Evolutionary conservation across 2,888 invertebrate genomes (phyloP), one percentile per base, ranked within the genome.

Genomic region (Sicus ferrugineus): DNA sequence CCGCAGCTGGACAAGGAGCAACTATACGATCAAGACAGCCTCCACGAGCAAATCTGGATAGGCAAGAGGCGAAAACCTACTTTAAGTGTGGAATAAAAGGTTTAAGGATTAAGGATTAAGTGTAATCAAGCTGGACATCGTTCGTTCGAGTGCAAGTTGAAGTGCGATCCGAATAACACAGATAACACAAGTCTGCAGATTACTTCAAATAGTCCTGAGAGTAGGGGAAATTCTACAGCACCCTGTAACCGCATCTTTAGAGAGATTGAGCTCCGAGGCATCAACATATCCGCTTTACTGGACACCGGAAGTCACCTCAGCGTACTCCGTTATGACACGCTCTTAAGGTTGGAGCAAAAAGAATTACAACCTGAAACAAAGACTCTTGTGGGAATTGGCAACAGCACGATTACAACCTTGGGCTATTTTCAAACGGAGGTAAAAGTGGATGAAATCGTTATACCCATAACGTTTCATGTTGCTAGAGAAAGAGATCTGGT

Each of bases 211-310:
- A n/a, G 4, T 16, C 14, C 4, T 6, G 28, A 48, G 23, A 52
- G 56, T 16, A 59, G 19, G 14, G 28, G 50, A 3, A 56, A 59
- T 6, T 26, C 2, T 3, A 38, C 66, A 26, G 42, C 62, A 7
- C 7, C 52, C 11, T 1, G 50, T 2, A 73, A 68, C 28, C 56
- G 70, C 14, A n/a, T 70, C 0, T 70, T 73, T 34, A 70, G 68
- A 31, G 69, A 70, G 11, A 6, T 67, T 19, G 46, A 42, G 6
- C 7, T 68, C 0, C 14, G 42, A 6, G 70, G 66, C 6, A 56
- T 42, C 14, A 52, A 23, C 11, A 7, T 69, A 16, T 72, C 28
- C n/a, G 71, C 68, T n/a, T 26, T 58, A 5, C 16, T 67, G 19
- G 67, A 67, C 31, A 69, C 62, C 0, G 70, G 64, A 28, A 58